phyloP scores from a whole-genome alignment of 1,140 invertebrate genomes.

The Saccostrea echinata region DNA sequence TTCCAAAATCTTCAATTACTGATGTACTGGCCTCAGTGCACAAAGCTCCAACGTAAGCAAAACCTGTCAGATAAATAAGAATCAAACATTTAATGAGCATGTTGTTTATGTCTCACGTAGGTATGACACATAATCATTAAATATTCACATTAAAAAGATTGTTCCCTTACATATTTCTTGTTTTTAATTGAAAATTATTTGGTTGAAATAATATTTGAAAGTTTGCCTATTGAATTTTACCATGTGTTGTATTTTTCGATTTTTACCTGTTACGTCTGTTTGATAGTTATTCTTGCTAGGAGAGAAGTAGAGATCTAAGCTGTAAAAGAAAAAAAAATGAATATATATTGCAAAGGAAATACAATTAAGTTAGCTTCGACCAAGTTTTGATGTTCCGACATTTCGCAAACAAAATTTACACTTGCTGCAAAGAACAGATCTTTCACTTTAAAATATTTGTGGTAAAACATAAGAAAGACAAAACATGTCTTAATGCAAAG shows the following conservation, averaged over 20 bases:
- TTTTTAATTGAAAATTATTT: neutral
- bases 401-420: too few species aligned
- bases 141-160: neutral
- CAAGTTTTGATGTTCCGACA: too few species aligned
- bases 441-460: too few species aligned
- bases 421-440: too few species aligned
- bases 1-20: slow-evolving; percentile 55
- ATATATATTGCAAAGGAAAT: neutral
- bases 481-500: too few species aligned
- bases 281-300: slow-evolving; percentile 4
- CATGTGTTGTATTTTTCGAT: neutral
- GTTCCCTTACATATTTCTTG: neutral
- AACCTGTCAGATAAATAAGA: slow-evolving; percentile 33
- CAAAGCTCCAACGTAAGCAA: slow-evolving; percentile 48
- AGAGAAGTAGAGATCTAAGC: slow-evolving; percentile 25
- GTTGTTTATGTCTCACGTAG: neutral
- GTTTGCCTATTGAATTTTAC: neutral
- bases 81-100: neutral
- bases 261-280: neutral
- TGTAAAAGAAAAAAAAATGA: neutral
- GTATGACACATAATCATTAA: neutral
- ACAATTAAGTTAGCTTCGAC: too few species aligned
- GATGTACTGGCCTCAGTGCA: slow-evolving; percentile 48
- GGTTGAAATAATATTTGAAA: neutral
- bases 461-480: too few species aligned